Evolutionary conservation across 1,140 invertebrate genomes (phyloP), one percentile per base, ranked within the genome.

Genomic region (Trichonephila inaurata): DNA sequence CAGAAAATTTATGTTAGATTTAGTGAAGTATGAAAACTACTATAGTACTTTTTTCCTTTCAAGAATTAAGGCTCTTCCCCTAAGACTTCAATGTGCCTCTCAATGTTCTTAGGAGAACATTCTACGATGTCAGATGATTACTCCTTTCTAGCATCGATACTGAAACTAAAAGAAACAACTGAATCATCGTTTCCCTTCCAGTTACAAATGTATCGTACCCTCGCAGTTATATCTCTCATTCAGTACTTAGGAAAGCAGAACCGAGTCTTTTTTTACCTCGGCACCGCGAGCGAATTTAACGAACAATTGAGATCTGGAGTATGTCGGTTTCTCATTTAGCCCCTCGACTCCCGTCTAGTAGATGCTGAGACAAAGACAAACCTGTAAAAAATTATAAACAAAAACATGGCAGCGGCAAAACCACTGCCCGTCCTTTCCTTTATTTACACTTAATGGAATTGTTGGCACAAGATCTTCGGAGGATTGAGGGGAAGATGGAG

Each of bases 361-460:
- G 61, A 18, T 62, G 85, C 85, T 21, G 58, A 81, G 72, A 91
- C 89, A 91, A 91, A 91, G 89, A 8, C 21, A 28, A 91, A 82
- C n/a, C 24, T 61, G 21, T n/a, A 81, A 91, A 91, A 91, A 69
- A 77, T 14, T 89, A 58, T 89, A 62, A 89, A 89, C 88, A 89
- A 89, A 77, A 89, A 72, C 61, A 40, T 44, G 10, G 28, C 72
- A 16, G 24, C 24, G 69, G 72, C 28, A 77, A 77, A 77, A 81
- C 44, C 28, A 60, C 77, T 69, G 24, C 77, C 89, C 89, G 24
- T 40, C 33, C 62, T 87, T 87, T 69, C 83, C 91, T 92, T 92
- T 87, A 69, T 92, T 92, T 92, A 72, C 91, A 92, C 82, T 86
- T 92, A 86, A 92, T 86, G 91, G 61, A 86, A 92, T 92, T 66